Evolutionary conservation across 2,888 invertebrate species (phyloP), one percentile per base, ranked within the genome.

Genomic region (Empis stercorea): DNA sequence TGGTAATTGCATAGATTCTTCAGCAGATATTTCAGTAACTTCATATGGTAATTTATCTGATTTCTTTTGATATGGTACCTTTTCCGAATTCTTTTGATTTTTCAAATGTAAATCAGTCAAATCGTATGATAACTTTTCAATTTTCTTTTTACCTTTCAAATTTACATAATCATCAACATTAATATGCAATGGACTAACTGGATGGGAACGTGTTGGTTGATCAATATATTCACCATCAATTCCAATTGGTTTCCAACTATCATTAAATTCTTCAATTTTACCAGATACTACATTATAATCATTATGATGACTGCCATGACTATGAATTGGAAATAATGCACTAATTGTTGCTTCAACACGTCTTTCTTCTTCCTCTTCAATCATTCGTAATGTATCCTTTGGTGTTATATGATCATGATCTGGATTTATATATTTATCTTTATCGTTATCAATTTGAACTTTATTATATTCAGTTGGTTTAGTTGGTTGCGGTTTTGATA

Each of bases 361-460:
- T 14, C 61, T 51, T 42, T 66, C 66, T 48, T 66, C 65, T 27
- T 66, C 61, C 45, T 60, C 63, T 51, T 66, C 68, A 46, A 65
- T 43, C 51, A 57, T 50, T 48, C 62, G 46, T 43, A 65, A 39
- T 46, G 61, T 53, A 38, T 52, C 50, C 2, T 47, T 38, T 4
- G 38, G 14, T 10, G 17, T 17, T 4, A 17, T 13, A 13, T 17
- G 11, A 38, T 38, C 13, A 38, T 38, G 16, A 1, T 38, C 38
- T 11, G 38, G 14, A 17, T 38, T 38, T 17, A 10, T 17, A n/a
- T 38, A 11, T 38, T 38, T 38, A 17, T 38, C 17, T 17, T 17
- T 11, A 37, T 16, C 9, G 5, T 6, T 7, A 16, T 37, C 6
- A 13, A 38, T 11, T 17, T n/a, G n/a, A n/a, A n/a, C n/a, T n/a